These are phyloP conservation scores for Picus viridis DNA, from an alignment of 2,797 vertebrate genomes.

Conservation along the genomic window DNA sequence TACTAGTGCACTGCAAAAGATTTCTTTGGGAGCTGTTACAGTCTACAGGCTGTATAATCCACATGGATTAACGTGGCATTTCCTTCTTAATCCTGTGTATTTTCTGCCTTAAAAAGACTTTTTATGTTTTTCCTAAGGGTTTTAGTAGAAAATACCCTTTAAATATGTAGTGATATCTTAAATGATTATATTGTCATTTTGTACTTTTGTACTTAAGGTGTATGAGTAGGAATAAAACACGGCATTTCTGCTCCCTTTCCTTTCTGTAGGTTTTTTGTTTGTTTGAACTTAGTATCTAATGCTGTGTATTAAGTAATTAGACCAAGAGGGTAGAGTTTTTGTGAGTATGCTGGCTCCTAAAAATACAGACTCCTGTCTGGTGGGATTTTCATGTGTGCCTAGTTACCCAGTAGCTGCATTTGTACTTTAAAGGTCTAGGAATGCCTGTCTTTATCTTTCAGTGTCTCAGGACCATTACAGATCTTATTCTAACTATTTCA, in stretches of 20 bases:
- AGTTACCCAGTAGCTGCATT: background rate
- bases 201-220: background rate
- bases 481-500: background rate
- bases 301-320: background rate
- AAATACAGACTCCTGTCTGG: background rate
- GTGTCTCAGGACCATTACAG: background rate
- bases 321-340: background rate
- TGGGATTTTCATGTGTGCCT: background rate
- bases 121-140: background rate
- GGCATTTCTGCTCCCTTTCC: background rate
- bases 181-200: background rate
- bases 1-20: background rate
- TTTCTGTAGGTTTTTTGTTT: background rate
- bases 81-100: conserved; percentile 21
- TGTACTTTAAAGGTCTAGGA: background rate
- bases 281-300: background rate
- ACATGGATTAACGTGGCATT: background rate
- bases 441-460: background rate
- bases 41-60: conserved; percentile 13
- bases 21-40: conserved; percentile 31
- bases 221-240: background rate
- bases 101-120: conserved; percentile 27
- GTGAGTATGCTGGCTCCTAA: background rate
- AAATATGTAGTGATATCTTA: background rate
- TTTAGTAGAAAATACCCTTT: conserved; percentile 4